Conservation (phyloP, 2,888 invertebrate species). For the Empis livida region DNA sequence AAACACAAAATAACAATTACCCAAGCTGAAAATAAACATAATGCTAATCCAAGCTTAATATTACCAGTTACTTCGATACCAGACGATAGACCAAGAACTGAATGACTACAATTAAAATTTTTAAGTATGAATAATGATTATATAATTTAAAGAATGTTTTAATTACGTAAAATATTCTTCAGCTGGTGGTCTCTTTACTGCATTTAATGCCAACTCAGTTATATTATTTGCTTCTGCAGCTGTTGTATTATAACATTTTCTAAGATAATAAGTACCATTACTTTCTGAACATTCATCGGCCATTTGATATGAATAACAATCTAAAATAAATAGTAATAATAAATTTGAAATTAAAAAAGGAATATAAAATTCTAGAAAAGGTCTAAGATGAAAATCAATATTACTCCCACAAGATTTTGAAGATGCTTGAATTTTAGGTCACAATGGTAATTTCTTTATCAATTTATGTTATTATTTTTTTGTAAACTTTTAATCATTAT, state of each 20-base stretch:
- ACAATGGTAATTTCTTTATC: too few species aligned
- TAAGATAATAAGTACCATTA: slow-evolving; percentile 52
- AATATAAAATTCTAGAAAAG: too few species aligned
- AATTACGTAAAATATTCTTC: slow-evolving; percentile 60
- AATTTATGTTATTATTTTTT: too few species aligned
- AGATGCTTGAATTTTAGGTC: too few species aligned
- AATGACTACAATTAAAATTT: slow-evolving; percentile 33
- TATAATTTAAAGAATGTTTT: background rate
- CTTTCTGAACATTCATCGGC: slow-evolving; percentile 45
- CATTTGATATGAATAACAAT: slow-evolving; percentile 54
- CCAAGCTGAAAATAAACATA: slow-evolving; percentile 66
- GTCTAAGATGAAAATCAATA: too few species aligned
- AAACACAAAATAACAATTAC: slow-evolving; percentile 62
- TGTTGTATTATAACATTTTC: slow-evolving; percentile 46
- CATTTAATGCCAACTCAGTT: slow-evolving; percentile 41
- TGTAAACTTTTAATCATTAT: too few species aligned
- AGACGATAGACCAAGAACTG: slow-evolving; percentile 42
- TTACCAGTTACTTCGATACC: slow-evolving; percentile 60
- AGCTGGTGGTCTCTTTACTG: slow-evolving; percentile 50
- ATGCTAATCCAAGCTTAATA: slow-evolving; percentile 54
- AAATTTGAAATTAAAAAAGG: too few species aligned
- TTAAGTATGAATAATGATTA: background rate
- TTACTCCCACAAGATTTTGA: too few species aligned
- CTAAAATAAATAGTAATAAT: slow-evolving; percentile 28
- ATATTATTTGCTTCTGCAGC: slow-evolving; percentile 43